Conservation (phyloP, 2,113 vertebrate genomes). For the Gasterosteus nipponicus region DNA sequence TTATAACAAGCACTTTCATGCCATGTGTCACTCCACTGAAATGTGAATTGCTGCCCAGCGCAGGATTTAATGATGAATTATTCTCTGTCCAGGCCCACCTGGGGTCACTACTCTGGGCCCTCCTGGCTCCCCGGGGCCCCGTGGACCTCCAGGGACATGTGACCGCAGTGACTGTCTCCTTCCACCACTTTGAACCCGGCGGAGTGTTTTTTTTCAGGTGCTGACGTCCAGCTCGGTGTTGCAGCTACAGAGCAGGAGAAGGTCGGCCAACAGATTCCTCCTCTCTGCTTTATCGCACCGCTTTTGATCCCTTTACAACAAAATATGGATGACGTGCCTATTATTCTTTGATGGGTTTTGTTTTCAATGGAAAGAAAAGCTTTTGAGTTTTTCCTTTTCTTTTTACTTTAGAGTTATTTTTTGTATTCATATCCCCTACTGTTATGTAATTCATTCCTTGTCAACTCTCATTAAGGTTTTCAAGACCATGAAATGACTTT, state of each 20-base stretch:
- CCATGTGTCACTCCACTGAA: slow-evolving; percentile 10
- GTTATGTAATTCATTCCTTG: slow-evolving; percentile 80
- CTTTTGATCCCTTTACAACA: slow-evolving; percentile 47
- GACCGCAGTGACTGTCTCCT: slow-evolving; percentile 87
- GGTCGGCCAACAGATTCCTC: slow-evolving; percentile 27
- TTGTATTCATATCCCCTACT: slow-evolving; percentile 60
- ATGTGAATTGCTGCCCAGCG: background rate
- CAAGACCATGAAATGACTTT: slow-evolving; percentile 68
- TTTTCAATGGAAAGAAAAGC: slow-evolving; percentile 50
- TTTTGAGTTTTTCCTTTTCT: background rate
- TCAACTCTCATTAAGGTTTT: slow-evolving; percentile 66
- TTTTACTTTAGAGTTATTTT: slow-evolving; percentile 54
- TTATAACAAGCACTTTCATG: background rate
- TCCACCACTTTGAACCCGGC: slow-evolving; percentile 70
- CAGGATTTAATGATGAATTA: slow-evolving; percentile 45
- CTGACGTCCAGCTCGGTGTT: slow-evolving; percentile 48
- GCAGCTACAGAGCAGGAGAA: slow-evolving; percentile 8
- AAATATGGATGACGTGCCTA: slow-evolving; percentile 45
- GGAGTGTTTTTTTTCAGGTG: background rate
- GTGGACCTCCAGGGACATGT: slow-evolving; percentile 87
- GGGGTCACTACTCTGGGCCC: slow-evolving; percentile 83
- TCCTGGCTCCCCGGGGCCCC: slow-evolving; percentile 84
- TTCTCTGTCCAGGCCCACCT: slow-evolving; percentile 77
- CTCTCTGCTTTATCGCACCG: slow-evolving; percentile 23
- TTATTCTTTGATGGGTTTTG: slow-evolving; percentile 44